Evolutionary conservation across 2,113 vertebrate species (phyloP).

Genomic region (Chamaetylas fuelleborni): DNA sequence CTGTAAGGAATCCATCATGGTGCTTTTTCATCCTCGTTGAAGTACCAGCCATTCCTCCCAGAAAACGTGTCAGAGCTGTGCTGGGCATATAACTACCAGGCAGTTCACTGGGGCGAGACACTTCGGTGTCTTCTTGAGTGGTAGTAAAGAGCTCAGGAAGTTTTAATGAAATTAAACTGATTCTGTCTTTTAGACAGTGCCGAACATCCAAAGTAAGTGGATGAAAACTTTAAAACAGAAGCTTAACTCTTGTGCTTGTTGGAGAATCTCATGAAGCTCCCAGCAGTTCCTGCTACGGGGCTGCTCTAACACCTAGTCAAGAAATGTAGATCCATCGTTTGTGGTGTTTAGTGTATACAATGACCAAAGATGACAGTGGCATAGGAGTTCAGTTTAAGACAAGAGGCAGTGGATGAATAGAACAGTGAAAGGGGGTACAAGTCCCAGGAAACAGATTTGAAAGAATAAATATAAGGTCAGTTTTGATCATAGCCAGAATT

Average conservation of each 20-base stretch:
- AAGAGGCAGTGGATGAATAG: neutral
- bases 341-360: neutral
- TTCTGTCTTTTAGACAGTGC: neutral
- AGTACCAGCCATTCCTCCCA: neutral
- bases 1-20: neutral
- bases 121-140: neutral
- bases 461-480: neutral
- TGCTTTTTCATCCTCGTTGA: neutral
- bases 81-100: neutral
- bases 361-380: neutral
- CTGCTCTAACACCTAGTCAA: neutral
- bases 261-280: neutral
- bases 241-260: neutral
- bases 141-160: neutral
- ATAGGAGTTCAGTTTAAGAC: neutral
- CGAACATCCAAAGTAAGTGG: neutral
- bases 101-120: fast-evolving
- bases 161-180: neutral
- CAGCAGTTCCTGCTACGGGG: neutral
- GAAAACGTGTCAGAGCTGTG: neutral
- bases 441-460: neutral
- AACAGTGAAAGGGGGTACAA: neutral
- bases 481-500: neutral
- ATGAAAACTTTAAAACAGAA: neutral
- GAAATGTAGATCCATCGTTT: neutral